A percentile compares a stretch with the other conserved stretches of the same genome.
phyloP scores from a whole-genome alignment of 2,113 vertebrate species.

The Psettodes erumei region DNA sequence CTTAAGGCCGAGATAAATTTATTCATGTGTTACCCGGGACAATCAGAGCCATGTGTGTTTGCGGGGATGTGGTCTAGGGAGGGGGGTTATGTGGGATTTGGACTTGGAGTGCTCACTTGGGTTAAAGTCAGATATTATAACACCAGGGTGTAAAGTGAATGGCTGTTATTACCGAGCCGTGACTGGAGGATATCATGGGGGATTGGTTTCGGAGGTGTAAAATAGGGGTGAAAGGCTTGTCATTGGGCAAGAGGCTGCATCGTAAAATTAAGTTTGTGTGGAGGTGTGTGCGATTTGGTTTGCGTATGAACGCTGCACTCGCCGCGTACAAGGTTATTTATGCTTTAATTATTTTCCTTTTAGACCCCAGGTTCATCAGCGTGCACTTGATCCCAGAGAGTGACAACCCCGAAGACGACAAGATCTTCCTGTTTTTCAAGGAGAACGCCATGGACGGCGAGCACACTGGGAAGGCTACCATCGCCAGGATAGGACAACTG shows the following conservation, averaged over 20 bases:
- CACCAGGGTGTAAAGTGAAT: constrained; percentile 59
- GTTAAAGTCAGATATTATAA: constrained; percentile 65
- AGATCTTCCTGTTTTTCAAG: constrained; percentile 98
- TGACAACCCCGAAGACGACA: constrained; percentile 98
- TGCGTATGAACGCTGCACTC: neutral
- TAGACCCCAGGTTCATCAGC: constrained; percentile 93
- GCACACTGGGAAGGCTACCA: constrained; percentile 95
- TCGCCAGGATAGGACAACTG: constrained; percentile 97
- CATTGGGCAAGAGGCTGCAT: constrained; percentile 32
- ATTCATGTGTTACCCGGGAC: constrained; percentile 54
- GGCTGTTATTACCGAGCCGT: constrained; percentile 56
- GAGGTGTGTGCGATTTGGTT: constrained; percentile 55
- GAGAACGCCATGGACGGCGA: constrained; percentile 98
- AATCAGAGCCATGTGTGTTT: constrained; percentile 71
- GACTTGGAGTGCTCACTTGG: constrained; percentile 48
- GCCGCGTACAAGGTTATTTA: neutral
- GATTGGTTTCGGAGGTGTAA: constrained; percentile 65
- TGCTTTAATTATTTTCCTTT: neutral
- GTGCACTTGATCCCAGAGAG: constrained; percentile 95
- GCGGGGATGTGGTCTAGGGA: constrained; percentile 65
- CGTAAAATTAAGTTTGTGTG: constrained; percentile 72
- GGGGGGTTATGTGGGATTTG: constrained; percentile 70
- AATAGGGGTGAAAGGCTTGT: constrained; percentile 52
- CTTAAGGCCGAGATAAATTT: constrained; percentile 56
- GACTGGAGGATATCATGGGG: constrained; percentile 55